Base-by-base conservation (phyloP, 2,797 vertebrate genomes). In the Amblyopsis hoosieri region DNA sequence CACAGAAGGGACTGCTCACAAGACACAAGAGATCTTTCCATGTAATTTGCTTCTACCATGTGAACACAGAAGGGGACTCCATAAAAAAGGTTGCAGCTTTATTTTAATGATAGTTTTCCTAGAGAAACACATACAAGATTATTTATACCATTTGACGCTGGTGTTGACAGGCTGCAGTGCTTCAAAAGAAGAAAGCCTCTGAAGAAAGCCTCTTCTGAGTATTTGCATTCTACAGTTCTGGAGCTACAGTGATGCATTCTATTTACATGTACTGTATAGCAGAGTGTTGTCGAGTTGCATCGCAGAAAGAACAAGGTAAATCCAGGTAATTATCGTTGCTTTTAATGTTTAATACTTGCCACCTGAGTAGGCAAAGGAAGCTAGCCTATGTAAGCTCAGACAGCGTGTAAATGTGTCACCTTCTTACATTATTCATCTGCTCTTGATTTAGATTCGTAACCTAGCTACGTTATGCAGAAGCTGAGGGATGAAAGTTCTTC, bases 401-500 rank as follows among this genome's bases (percentile, higher is more conserved):
- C 50, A 17, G 48, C n/a, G 14, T 61, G 60, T 19, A 14, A 19
- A 33, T 13, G 13, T 37, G 47, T 33, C 58, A 3, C 45, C 7
- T 12, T 51, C 4, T 7, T 31, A 17, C 46, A 51, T 51, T 45
- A 15, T 45, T 51, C 5, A 51, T 42, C 8, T 31, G 37, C 60
- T 45, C 54, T 54, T 31, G 29, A 67, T 60, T 64, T 45, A 33
- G 46, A 49, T 31, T 33, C 57, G 7, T n/a, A 47, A 48, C n/a
- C 8, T 13, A 23, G 15, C 23, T 9, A 31, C 7, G 10, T 46
- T 47, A 37, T 12, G 3, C 12, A 51, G 48, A 50, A 42, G 60
- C 66, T 51, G 54, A 1, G 7, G 53, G 54, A 50, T 72, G 45
- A 70, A 60, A 11, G 15, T 54, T 50, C 56, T 59, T 62, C 59